Base-by-base conservation (phyloP, 2,113 vertebrate species). In the Spizaetus ornatus region DNA sequence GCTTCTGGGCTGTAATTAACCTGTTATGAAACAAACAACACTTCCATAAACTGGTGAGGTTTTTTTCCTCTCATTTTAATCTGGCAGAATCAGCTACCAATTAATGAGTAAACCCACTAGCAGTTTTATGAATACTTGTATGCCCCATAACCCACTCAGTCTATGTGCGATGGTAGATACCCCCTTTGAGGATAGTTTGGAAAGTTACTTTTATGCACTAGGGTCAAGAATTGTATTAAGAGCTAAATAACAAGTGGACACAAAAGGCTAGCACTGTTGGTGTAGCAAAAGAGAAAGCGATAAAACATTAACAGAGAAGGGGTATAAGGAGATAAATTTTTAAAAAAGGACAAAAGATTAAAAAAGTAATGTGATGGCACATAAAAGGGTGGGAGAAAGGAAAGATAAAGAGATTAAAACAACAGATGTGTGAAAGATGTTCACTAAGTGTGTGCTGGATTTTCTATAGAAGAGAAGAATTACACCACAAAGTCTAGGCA, bases 141-240 rank as follows among this genome's bases (percentile, higher is more conserved):
- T 21, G 15, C 5, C 25, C 25, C 42, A 25, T 31, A 72, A 78
- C 9, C 29, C 27, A 27, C 29, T 36, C 50, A 59, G 9, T 4
- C 14, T 36, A 11, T 2, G 5, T 23, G 43, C 1, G 0, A 42
- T 16, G 21, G 21, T 7, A 82, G 47, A 47, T 23, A 18, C 5
- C 5, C 9, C 25, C 23, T 81, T 80, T 43, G 40, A 84, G 20
- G 47, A 36, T 8, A n/a, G 29, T 59, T 80, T 38, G 65, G 16
- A n/a, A 80, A 56, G 29, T 43, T 71, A 88, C 13, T 70, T 16
- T 34, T 69, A 45, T 31, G 23, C 16, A 32, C 17, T 50, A 62
- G 22, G 10, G 23, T 38, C 16, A n/a, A 50, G n/a, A 58, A 80
- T 10, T 29, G 13, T 38, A 87, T 50, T 65, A 80, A 43, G 27